Base-by-base conservation (phyloP, 2,888 invertebrate genomes). In the Drosophila barbarae region DNA sequence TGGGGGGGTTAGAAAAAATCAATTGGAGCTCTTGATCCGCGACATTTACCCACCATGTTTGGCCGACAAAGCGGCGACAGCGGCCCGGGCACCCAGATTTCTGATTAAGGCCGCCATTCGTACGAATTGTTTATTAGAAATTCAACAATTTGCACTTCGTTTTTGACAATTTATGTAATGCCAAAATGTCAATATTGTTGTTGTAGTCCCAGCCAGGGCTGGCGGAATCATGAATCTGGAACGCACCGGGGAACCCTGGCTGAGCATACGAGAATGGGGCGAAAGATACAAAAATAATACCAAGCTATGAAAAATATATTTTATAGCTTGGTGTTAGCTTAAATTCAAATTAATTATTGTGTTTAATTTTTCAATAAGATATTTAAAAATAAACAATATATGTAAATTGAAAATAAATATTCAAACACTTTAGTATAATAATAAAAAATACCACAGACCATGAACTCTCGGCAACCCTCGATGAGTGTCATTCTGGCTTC, bases 51-150 rank as follows among this genome's bases (percentile, higher is more conserved):
- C 81, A 89, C 89, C 86, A 77, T 84, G 86, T 67, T 79, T 87
- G 56, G 72, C 76, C 67, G 81, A 63, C 13, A 84, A 65, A 34
- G 84, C 86, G 50, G 85, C 85, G 34, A 74, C 71, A 63, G 79
- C 76, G 57, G 86, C 72, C 69, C 84, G 84, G 60, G 76, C 69
- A 35, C 87, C 86, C 63, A 89, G 68, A 77, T 78, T 88, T 71
- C 88, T 85, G 38, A 89, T 84, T 73, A 89, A 72, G 39, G 87
- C 87, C 71, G 89, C 88, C 89, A 89, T 89, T 73, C 53, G 71
- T 51, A 51, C 42, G 35, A 63, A 63, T 44, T 63, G 51, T 69
- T 69, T 51, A 54, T 46, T 53, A 44, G 56, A 66, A 77, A 70
- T 68, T 49, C 47, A 82, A 69, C 58, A 71, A 64, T 67, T 72